Percentiles rank a stretch among this genome's conserved stretches.
Conservation (phyloP, 2,113 vertebrate species). For the zebrafish (Danio rerio) region GRCz12tu NC_133192.1:54348501-54349000, state of each 20-base stretch:
- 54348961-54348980: slow-evolving; percentile 53
- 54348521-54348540: too few relatives aligned
- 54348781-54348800: slow-evolving; percentile 31
- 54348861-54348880: slow-evolving; percentile 80
- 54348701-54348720: slow-evolving; percentile 65
- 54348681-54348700: slow-evolving; percentile 73
- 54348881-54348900: slow-evolving; percentile 83
- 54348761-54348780: background rate
- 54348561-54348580: too few relatives aligned
- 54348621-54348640: too few relatives aligned
- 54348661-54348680: slow-evolving; percentile 54
- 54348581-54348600: too few relatives aligned
- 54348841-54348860: slow-evolving; percentile 71
- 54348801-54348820: slow-evolving; percentile 22
- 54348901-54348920: slow-evolving; percentile 79
- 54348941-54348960: slow-evolving; percentile 66
- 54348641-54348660: background rate
- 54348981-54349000: slow-evolving; percentile 56
- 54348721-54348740: background rate
- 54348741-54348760: background rate
- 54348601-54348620: too few relatives aligned
- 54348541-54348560: too few relatives aligned
- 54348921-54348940: slow-evolving; percentile 80
- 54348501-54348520: too few relatives aligned
- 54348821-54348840: slow-evolving; percentile 39